A percentile compares a stretch with the other conserved stretches of the same genome.
Conservation (phyloP, 2,888 invertebrate genomes). For the Drosophila mimetica region DNA sequence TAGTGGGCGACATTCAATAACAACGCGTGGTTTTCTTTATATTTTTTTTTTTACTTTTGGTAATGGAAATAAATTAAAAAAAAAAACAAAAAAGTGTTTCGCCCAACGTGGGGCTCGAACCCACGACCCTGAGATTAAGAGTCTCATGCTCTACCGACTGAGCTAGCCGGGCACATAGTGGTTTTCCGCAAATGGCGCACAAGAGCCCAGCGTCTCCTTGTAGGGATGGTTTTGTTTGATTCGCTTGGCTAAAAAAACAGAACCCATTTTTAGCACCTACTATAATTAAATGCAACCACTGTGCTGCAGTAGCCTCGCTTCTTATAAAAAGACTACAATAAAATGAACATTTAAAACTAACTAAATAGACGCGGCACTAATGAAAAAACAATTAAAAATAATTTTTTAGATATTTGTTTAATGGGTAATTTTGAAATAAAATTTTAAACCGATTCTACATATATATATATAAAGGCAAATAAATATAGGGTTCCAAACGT, state of each 20-base stretch:
- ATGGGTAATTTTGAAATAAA: no score
- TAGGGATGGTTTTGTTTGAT: no score
- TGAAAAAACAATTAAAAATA: neutral
- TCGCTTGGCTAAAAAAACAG: neutral
- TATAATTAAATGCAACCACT: neutral
- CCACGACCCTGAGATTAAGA: slow-evolving; percentile 85
- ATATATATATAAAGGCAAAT: no score
- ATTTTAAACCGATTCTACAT: no score
- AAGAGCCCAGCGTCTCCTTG: neutral
- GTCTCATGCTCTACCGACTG: slow-evolving; percentile 85
- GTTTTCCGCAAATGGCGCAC: rapidly evolving
- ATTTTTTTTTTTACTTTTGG: neutral
- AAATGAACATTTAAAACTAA: no score
- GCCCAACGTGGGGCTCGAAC: slow-evolving; percentile 85
- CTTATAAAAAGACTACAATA: no score
- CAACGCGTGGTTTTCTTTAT: neutral
- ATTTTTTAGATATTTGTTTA: no score
- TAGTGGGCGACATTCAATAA: neutral
- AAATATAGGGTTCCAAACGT: neutral
- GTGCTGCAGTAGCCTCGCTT: neutral
- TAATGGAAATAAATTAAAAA: neutral
- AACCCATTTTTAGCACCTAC: neutral
- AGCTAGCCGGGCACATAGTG: slow-evolving; percentile 83
- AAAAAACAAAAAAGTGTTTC: slow-evolving; percentile 38
- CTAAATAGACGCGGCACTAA: no score